These are phyloP conservation scores for Aproaerema taeniolella DNA, from an alignment of 2,888 invertebrate genomes.

Conservation along the genomic window DNA sequence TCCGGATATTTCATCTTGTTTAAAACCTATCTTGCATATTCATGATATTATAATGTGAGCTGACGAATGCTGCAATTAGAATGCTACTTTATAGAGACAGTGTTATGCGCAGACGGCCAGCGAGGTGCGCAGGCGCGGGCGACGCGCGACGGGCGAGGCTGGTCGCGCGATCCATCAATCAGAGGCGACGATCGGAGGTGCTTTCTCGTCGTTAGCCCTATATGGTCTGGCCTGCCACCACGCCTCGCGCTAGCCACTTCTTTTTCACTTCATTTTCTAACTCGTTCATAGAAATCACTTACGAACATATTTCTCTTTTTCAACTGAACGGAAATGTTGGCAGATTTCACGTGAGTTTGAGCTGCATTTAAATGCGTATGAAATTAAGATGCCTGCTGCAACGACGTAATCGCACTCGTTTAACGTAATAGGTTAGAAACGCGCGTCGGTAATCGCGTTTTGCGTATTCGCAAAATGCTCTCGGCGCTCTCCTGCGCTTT, in stretches of 20 bases:
- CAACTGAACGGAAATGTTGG: conserved; percentile 53
- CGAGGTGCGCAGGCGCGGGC: conserved; percentile 8
- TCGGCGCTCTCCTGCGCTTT: conserved; percentile 46
- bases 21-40: conserved; percentile 40
- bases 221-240: conserved; percentile 61
- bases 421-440: conserved; percentile 62
- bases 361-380: conserved; percentile 50
- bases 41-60: conserved; percentile 44
- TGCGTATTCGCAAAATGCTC: conserved; percentile 60
- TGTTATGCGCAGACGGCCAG: conserved; percentile 16
- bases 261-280: conserved; percentile 75
- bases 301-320: conserved; percentile 67
- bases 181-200: conserved; percentile 60
- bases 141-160: conserved; percentile 25
- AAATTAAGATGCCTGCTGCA: conserved; percentile 60
- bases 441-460: conserved; percentile 52
- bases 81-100: conserved; percentile 20
- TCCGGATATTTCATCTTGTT: conserved; percentile 46
- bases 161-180: conserved; percentile 61
- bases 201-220: conserved; percentile 77
- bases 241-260: conserved; percentile 67
- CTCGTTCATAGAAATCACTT: conserved; percentile 70
- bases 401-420: conserved; percentile 61
- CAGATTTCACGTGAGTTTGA: conserved; percentile 53
- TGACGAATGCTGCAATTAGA: conserved; percentile 24